These are phyloP conservation scores for Lasioglossum figueresi DNA, from an alignment of 2,888 invertebrate species.

Conservation along the genomic window DNA sequence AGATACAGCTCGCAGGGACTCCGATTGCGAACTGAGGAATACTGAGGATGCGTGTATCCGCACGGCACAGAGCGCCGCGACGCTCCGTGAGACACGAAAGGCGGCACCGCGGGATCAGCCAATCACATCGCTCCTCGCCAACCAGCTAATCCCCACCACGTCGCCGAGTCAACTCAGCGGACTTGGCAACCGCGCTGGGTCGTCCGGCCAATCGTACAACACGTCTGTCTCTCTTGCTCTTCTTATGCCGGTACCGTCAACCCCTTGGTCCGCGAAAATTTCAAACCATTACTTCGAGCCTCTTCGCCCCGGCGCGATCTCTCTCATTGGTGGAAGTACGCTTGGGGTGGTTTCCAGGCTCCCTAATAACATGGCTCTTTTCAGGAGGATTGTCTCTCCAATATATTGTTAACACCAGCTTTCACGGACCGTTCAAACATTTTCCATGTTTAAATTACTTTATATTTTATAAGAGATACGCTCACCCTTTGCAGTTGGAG, in stretches of 20 bases:
- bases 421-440: too few species aligned
- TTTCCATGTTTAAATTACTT: too few species aligned
- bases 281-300: conserved; percentile 22
- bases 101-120: conserved; percentile 63
- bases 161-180: not conserved
- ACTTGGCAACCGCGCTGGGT: conserved; percentile 59
- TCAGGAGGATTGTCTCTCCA: not conserved
- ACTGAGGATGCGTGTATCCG: conserved; percentile 67
- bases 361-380: not conserved
- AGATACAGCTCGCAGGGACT: conserved; percentile 75
- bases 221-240: conserved; percentile 35
- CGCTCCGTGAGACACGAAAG: conserved; percentile 63
- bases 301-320: not conserved
- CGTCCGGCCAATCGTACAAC: conserved; percentile 49
- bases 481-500: too few species aligned
- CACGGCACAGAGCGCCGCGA: conserved; percentile 7
- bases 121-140: conserved; percentile 54
- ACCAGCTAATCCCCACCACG: conserved; percentile 36
- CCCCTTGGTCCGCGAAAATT: conserved; percentile 50
- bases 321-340: conserved; percentile 42
- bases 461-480: too few species aligned
- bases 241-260: conserved; percentile 32
- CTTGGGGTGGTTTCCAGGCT: conserved; percentile 23
- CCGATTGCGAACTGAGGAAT: conserved; percentile 78
- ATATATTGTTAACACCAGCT: not conserved